phyloP scores from a whole-genome alignment of 2,797 vertebrate genomes.

The Margarornis squamiger region DNA sequence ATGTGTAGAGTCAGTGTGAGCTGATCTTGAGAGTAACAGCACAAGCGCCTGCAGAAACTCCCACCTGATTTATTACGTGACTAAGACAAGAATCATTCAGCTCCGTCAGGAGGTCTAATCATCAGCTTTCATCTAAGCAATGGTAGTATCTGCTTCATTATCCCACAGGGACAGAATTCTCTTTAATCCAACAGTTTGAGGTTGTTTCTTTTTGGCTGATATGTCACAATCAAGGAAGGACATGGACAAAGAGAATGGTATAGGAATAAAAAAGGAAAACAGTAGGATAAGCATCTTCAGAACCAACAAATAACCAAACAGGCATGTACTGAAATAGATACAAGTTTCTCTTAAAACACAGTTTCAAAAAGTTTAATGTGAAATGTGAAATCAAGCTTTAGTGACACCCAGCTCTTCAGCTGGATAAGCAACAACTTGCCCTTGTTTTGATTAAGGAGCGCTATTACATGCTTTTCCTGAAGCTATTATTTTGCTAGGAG shows the following conservation, averaged over 20 bases:
- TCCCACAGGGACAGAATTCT: background rate
- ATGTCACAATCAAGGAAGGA: background rate
- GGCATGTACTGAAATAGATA: background rate
- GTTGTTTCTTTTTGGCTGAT: background rate
- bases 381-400: constrained; percentile 33
- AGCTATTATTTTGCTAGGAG: constrained; percentile 72
- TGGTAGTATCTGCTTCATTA: background rate
- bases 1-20: background rate
- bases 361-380: too few relatives aligned
- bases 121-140: constrained; percentile 23
- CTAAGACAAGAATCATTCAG: background rate
- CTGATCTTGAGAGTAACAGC: background rate
- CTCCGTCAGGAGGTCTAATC: constrained; percentile 15
- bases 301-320: background rate
- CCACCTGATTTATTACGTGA: background rate
- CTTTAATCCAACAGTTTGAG: background rate
- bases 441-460: constrained; percentile 77
- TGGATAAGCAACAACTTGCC: constrained; percentile 69
- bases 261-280: background rate
- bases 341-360: background rate
- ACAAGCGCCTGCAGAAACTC: background rate
- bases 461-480: constrained; percentile 69
- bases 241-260: background rate
- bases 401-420: constrained; percentile 49
- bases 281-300: background rate